Conservation (phyloP, 2,113 vertebrate genomes). For the Sphyrna mokarran region DNA sequence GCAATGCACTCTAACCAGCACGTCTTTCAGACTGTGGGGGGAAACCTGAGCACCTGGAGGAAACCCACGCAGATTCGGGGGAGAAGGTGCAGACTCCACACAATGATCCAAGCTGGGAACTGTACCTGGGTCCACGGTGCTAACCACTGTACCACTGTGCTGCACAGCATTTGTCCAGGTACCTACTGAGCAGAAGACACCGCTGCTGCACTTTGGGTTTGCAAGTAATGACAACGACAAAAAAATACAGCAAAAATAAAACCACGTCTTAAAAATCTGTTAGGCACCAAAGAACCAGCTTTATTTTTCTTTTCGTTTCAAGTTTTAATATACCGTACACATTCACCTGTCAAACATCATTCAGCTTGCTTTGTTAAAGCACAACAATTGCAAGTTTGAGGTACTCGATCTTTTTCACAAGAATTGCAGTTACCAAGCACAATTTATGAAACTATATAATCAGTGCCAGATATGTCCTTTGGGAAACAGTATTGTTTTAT, state of each 20-base stretch:
- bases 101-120: too few species aligned
- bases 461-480: conserved; percentile 13
- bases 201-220: background rate
- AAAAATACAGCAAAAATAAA: background rate
- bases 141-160: too few species aligned
- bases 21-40: too few species aligned
- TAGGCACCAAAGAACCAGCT: conserved; percentile 19
- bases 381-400: conserved; percentile 76
- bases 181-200: background rate
- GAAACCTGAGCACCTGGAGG: too few species aligned
- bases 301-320: background rate
- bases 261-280: background rate
- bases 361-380: conserved; percentile 77
- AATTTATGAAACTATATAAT: background rate
- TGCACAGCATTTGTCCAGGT: background rate
- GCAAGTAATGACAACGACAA: background rate
- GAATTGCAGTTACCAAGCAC: conserved; percentile 14
- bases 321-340: conserved; percentile 64
- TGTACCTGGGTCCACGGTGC: too few species aligned
- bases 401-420: conserved; percentile 71
- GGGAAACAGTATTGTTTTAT: background rate
- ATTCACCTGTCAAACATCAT: conserved; percentile 83
- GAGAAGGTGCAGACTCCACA: too few species aligned
- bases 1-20: too few species aligned
- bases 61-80: too few species aligned